Evolutionary conservation across 1,140 invertebrate genomes (phyloP), one percentile per base, ranked within the genome.

Genomic region (Xylocopa sonorina): DNA sequence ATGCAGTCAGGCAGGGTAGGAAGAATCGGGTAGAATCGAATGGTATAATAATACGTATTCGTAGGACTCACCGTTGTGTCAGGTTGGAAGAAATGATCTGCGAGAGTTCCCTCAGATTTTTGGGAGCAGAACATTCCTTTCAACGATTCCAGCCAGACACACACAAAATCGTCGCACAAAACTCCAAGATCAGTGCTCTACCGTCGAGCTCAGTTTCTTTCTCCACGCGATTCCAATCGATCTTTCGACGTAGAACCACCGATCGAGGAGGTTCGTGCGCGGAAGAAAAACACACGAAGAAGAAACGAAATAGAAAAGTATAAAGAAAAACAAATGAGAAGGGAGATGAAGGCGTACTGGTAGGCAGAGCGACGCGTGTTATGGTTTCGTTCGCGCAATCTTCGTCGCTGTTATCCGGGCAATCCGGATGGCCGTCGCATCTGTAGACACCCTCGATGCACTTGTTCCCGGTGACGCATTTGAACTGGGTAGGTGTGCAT

Each of bases 371-470:
- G 78, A 68, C 83, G 83, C 89, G 87, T 83, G 87, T 90, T 87
- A 86, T 82, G 62, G 87, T 91, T 89, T 89, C 86, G 83, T 90
- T 92, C 86, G 87, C 77, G 84, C 92, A 92, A 63, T 93, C 91
- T 91, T 97, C 97, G 90, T 98, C 97, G 91, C 95, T 96, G 50
- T 93, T 94, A 92, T 96, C 95, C 51, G 93, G 91, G 92, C 97
- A 98, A 91, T 98, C 96, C 55, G 89, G 87, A 74, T 91, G 90
- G 71, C 94, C 94, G 91, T 98, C 95, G 92, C 97, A 98, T 79
- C 93, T 93, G 88, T 93, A 93, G 84, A 88, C 51, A 24, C 87
- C 89, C 81, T 93, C 92, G 86, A 95, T 93, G 91, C 94, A 95
- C 82, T 91, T 92, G 78, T 93, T 93, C 82, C 93, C 92, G 77